Evolutionary conservation across 1,140 invertebrate species (phyloP), one percentile per base, ranked within the genome.

Genomic region (Gonioctena quinquepunctata): DNA sequence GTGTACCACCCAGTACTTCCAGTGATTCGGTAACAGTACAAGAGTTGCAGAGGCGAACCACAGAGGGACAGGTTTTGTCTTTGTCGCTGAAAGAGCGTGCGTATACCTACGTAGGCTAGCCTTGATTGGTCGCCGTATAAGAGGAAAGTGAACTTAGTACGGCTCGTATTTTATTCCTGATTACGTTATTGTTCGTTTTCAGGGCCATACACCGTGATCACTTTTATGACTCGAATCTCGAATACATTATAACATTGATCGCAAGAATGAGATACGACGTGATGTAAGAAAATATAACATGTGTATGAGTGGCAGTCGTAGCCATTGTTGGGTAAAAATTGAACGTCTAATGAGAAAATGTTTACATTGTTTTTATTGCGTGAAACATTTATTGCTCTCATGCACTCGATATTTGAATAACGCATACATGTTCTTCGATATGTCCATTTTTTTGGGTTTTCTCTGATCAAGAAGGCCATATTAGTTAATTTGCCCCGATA

Each of bases 161-260:
- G 26, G 56, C 56, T 28, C 22, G 16, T 63, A 13, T 62, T 62
- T 63, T 48, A 63, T 42, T 63, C 27, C 42, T 63, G 28, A 63
- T 63, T 63, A 63, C 61, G 61, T 63, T 63, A 63, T 63, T 63
- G 61, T 63, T 48, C 33, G 33, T 11, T 63, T 63, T 63, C 28
- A 63, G 33, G 61, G 61, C 61, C 61, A 42, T 33, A 42, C n/a
- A 48, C 13, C 21, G 28, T 60, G n/a, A 60, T n/a, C n/a, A n/a
- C n/a, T n/a, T n/a, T n/a, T n/a, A n/a, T n/a, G n/a, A n/a, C n/a
- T n/a, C n/a, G n/a, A n/a, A n/a, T n/a, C 11, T 42, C 16, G 33
- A 42, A 42, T 42, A 42, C 33, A 42, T 42, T 59, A 59, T 23
- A 25, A 25, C 0, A 23, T 59, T 25, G 19, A 59, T 13, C 56